Base-by-base conservation (phyloP, 2,797 vertebrate genomes). In the Aphelocoma californica region DNA sequence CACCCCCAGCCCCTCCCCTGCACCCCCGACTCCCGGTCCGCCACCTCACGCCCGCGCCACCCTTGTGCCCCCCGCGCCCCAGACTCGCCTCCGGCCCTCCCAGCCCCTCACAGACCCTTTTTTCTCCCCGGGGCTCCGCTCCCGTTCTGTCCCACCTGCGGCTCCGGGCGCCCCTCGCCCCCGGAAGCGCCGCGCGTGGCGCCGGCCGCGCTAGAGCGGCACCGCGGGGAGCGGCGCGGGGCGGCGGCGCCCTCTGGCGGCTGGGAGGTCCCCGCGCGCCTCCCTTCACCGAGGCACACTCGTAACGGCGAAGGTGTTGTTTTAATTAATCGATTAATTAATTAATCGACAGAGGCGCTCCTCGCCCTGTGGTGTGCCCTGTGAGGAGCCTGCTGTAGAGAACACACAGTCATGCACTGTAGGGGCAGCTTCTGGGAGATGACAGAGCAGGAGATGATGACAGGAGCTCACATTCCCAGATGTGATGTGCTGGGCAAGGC, bases 161-260 rank as follows among this genome's bases (percentile, higher is more conserved):
- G 25, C 56, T 48, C 57, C 86, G n/a, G n/a, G 47, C 31, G 14
- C 57, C 66, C 34, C 29, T 40, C 48, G 20, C 48, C 12, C 38
- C 83, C 64, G 28, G 77, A 72, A 78, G 74, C 44, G 50, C 70
- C 42, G 23, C 65, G 13, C 11, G 12, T 9, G 34, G 61, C 61
- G 8, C 14, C 61, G 26, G 2, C 44, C 4, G 31, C 15, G 24
- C 58, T 6, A 18, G 64, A 77, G 45, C 40, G 21, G 38, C 44
- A 11, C 6, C 2, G 14, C 4, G 2, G 2, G 6, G 9, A 18
- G 7, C 2, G 3, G 11, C 2, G 6, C 1, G 5, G 1, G 1
- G 13, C 2, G 2, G 2, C 40, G 10, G 38, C 69, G 45, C 44
- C 58, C 23, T n/a, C 89, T 44, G 42, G 31, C 21, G 89, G n/a